Conservation (phyloP, 2,113 vertebrate species). For the Mesocricetus auratus region DNA sequence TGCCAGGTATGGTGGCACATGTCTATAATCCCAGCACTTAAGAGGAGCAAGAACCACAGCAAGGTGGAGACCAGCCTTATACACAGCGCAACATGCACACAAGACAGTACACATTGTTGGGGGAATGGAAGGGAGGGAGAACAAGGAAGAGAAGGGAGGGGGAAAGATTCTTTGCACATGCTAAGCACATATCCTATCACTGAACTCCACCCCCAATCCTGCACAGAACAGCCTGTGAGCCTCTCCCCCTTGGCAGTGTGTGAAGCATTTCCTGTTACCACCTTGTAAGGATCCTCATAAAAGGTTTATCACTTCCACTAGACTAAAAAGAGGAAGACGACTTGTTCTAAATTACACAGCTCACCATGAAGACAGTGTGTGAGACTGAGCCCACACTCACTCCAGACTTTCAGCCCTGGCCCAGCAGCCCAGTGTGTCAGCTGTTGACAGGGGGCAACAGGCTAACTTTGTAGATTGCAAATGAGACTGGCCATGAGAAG, state of each 20-base stretch:
- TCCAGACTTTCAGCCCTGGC: background rate
- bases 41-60: background rate
- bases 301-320: background rate
- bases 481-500: background rate
- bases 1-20: background rate
- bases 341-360: background rate
- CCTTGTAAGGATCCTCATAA: background rate
- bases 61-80: background rate
- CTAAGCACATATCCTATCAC: background rate
- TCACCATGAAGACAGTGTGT: background rate
- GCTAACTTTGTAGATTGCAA: background rate
- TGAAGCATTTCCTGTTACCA: background rate
- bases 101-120: background rate
- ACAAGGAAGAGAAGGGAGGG: background rate
- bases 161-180: background rate
- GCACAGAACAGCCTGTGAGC: background rate
- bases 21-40: background rate
- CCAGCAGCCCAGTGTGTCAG: background rate
- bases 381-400: background rate
- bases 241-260: background rate
- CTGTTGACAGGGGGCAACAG: accelerated
- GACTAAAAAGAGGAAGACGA: background rate
- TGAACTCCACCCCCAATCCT: background rate
- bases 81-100: background rate
- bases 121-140: background rate